Evolutionary conservation across 2,888 invertebrate species (phyloP).

Genomic region (Erebia palarica): DNA sequence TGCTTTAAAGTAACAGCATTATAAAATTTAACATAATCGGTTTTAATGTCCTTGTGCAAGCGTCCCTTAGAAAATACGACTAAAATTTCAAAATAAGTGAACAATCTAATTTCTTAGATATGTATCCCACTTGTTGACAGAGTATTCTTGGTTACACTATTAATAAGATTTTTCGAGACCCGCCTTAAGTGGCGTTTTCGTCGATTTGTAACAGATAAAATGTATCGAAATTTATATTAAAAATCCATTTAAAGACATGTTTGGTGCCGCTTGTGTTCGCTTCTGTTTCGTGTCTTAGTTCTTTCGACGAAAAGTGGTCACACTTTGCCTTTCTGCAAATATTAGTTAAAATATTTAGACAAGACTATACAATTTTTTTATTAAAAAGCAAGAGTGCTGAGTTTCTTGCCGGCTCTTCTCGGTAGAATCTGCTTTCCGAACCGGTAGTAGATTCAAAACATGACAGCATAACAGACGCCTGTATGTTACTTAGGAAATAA

Average conservation of each 20-base stretch:
- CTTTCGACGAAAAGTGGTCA: not conserved
- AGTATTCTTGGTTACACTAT: constrained; percentile 27
- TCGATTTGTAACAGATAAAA: constrained; percentile 76
- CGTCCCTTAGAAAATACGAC: too few species aligned
- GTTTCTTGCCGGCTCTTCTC: too few species aligned
- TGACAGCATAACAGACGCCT: too few species aligned
- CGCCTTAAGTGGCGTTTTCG: constrained; percentile 71
- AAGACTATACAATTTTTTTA: too few species aligned
- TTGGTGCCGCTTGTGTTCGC: constrained; percentile 29
- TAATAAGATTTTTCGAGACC: constrained; percentile 49
- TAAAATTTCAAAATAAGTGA: too few species aligned
- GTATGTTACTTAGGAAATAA: too few species aligned
- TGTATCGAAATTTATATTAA: constrained; percentile 52
- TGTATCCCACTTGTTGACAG: not conserved
- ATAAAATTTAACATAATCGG: too few species aligned
- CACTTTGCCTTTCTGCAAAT: not conserved
- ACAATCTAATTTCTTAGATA: not conserved
- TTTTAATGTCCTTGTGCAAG: too few species aligned
- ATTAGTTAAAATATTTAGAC: not conserved
- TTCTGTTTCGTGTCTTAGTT: constrained; percentile 32
- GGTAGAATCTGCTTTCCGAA: too few species aligned
- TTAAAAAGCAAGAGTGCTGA: too few species aligned
- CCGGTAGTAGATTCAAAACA: too few species aligned
- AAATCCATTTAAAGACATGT: constrained; percentile 48
- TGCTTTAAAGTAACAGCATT: too few species aligned